A percentile compares a stretch with the other conserved stretches of the same genome.
These are phyloP conservation scores for Sandelia bainsii DNA, from an alignment of 2,797 vertebrate species.

Conservation along the genomic window DNA sequence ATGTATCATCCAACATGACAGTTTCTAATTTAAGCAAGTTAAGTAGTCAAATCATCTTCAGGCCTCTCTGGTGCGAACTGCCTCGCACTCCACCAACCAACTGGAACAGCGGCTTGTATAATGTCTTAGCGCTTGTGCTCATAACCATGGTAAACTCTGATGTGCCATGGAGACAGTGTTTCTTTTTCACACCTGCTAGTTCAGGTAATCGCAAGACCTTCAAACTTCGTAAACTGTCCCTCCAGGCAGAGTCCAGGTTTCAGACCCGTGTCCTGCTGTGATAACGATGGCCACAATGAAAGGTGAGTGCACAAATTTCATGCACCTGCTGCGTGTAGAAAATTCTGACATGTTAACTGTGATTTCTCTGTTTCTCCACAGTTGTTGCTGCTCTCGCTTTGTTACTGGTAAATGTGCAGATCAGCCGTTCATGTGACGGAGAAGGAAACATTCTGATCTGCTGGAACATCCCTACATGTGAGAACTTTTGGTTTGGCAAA, in stretches of 20 bases:
- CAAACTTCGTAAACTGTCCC: background rate
- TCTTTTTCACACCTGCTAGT: constrained; percentile 56
- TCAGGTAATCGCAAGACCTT: constrained; percentile 41
- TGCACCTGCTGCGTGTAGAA: rapidly evolving
- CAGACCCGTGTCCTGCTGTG: background rate
- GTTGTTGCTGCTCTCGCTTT: constrained; percentile 39
- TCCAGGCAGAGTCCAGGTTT: background rate
- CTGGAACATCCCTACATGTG: constrained; percentile 66
- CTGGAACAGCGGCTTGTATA: constrained; percentile 62
- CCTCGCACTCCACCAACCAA: constrained; percentile 50
- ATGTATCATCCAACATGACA: background rate
- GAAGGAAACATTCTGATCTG: constrained; percentile 63
- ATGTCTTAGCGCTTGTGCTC: constrained; percentile 15
- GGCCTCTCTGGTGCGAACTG: constrained; percentile 23
- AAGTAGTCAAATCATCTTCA: constrained; percentile 7
- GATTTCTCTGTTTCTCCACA: background rate
- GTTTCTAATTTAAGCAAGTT: background rate
- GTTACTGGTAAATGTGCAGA: constrained; percentile 37
- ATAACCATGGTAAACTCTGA: constrained; percentile 61
- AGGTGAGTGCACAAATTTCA: constrained; percentile 60
- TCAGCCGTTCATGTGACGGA: constrained; percentile 29
- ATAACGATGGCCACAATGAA: constrained; percentile 59
- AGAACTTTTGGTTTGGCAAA: constrained; percentile 15
- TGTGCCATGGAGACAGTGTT: constrained; percentile 68
- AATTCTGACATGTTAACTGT: background rate